Evolutionary conservation across 2,888 invertebrate species (phyloP).

Genomic region (Netelia fuscicornis): DNA sequence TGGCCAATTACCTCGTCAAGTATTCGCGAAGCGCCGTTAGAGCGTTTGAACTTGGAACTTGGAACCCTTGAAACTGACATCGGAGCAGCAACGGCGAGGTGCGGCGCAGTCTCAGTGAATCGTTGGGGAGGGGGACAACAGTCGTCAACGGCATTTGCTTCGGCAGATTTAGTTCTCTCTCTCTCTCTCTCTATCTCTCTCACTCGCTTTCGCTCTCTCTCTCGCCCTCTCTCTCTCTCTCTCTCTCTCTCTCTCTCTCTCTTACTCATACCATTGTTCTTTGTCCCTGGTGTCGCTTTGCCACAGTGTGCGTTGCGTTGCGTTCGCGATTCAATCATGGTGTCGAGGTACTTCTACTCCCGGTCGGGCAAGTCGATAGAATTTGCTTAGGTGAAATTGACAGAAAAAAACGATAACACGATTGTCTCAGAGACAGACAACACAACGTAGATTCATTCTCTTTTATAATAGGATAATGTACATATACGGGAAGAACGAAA

Average conservation of each 20-base stretch:
- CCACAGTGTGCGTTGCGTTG: conserved; percentile 23
- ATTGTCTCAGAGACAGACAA: conserved; percentile 1
- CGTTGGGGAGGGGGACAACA: conserved; percentile 12
- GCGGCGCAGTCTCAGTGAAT: background rate
- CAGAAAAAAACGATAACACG: conserved; percentile 3
- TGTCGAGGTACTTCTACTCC: conserved; percentile 38
- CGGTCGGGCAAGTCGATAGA: conserved; percentile 37
- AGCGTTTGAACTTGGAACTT: conserved; percentile 12
- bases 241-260: background rate
- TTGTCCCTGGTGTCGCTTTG: conserved; percentile 44
- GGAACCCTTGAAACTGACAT: background rate
- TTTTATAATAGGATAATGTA: conserved; percentile 17
- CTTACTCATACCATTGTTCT: conserved; percentile 36
- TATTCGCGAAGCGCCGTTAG: background rate
- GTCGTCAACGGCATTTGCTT: conserved; percentile 57
- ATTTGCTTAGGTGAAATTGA: conserved; percentile 22
- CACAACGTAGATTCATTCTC: background rate
- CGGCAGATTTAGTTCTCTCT: conserved; percentile 21
- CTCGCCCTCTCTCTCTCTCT: too few species aligned
- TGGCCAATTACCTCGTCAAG: background rate
- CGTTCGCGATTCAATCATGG: conserved; percentile 52
- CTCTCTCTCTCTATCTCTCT: conserved; percentile 2
- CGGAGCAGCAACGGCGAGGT: background rate
- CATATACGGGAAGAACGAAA: background rate
- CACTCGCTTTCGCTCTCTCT: background rate